A percentile compares a stretch with the other conserved stretches of the same genome.
Conservation (phyloP, 1,140 invertebrate species). For the Fragariocoptes setiger region DNA sequence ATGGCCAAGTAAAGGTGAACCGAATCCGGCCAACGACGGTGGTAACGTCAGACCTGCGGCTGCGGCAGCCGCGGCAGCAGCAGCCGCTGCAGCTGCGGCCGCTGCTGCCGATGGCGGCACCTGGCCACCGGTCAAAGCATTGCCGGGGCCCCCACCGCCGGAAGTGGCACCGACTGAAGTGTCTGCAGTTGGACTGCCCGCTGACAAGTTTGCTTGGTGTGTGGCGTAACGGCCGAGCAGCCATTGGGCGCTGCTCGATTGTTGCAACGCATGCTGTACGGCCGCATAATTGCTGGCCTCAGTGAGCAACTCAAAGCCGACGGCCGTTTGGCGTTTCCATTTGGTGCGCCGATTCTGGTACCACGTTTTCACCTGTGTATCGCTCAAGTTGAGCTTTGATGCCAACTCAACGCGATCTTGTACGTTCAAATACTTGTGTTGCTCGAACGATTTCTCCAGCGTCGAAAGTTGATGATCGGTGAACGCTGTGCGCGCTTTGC, state of each 20-base stretch:
- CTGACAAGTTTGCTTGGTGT: too few relatives aligned
- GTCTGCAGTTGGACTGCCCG: too few relatives aligned
- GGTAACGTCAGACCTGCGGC: background rate
- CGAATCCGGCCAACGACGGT: background rate
- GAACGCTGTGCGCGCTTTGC: conserved; percentile 77
- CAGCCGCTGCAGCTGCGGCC: background rate
- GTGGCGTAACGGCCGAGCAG: too few relatives aligned
- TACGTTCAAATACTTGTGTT: conserved; percentile 24
- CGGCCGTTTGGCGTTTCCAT: conserved; percentile 92
- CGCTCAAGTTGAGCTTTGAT: conserved; percentile 20
- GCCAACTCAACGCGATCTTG: conserved; percentile 25
- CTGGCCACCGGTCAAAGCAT: too few relatives aligned
- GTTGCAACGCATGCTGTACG: conserved; percentile 58
- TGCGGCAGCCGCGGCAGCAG: background rate
- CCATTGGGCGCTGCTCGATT: conserved; percentile 28
- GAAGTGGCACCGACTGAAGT: too few relatives aligned
- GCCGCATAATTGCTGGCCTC: conserved; percentile 86
- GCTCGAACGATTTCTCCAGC: conserved; percentile 22
- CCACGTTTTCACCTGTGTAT: conserved; percentile 27
- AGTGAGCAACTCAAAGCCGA: conserved; percentile 66
- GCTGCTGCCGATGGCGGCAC: too few relatives aligned
- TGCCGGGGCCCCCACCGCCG: too few relatives aligned
- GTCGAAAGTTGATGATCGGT: conserved; percentile 39
- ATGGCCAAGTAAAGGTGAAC: background rate
- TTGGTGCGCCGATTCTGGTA: conserved; percentile 39